Evolutionary conservation across 2,797 vertebrate genomes (phyloP).

Genomic region (Betta splendens): DNA sequence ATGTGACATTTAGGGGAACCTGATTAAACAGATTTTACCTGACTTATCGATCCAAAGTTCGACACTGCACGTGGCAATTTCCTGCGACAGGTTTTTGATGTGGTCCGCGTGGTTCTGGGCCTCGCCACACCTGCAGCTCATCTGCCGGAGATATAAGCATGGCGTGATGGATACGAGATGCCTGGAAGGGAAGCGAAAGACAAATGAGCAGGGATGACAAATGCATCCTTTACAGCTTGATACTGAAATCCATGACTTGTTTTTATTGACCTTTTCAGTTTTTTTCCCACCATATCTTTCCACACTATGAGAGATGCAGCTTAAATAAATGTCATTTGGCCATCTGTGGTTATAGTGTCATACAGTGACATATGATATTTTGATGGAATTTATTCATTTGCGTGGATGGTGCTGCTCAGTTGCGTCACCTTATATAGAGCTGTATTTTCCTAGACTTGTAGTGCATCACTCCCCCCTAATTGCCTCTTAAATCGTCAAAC

Average conservation of each 20-base stretch:
- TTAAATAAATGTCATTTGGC: slow-evolving; percentile 70
- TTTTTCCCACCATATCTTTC: slow-evolving; percentile 43
- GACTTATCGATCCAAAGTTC: slow-evolving; percentile 48
- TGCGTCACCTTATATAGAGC: slow-evolving; percentile 23
- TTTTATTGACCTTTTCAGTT: slow-evolving; percentile 69
- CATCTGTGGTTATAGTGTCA: slow-evolving; percentile 55
- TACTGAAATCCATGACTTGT: slow-evolving; percentile 41
- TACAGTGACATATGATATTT: slow-evolving; percentile 66
- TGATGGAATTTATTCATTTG: slow-evolving; percentile 48
- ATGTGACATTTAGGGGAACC: slow-evolving; percentile 73
- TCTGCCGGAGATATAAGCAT: slow-evolving; percentile 42
- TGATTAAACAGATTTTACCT: slow-evolving; percentile 68
- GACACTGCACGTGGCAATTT: slow-evolving; percentile 30
- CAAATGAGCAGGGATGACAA: slow-evolving; percentile 61
- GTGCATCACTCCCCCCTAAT: slow-evolving; percentile 51
- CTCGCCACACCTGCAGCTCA: slow-evolving; percentile 41
- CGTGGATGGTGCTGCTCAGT: slow-evolving; percentile 26
- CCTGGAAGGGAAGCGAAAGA: slow-evolving; percentile 29
- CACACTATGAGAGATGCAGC: slow-evolving; percentile 46
- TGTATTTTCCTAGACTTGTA: slow-evolving; percentile 34
- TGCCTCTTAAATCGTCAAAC: slow-evolving; percentile 73
- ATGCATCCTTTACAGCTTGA: slow-evolving; percentile 55
- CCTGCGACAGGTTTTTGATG: slow-evolving; percentile 48
- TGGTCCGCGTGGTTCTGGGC: slow-evolving; percentile 13
- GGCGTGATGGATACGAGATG: slow-evolving; percentile 36